Percentiles rank a stretch among this genome's conserved stretches.
Conservation (phyloP, 2,113 vertebrate species). For the Bos javanicus region DNA sequence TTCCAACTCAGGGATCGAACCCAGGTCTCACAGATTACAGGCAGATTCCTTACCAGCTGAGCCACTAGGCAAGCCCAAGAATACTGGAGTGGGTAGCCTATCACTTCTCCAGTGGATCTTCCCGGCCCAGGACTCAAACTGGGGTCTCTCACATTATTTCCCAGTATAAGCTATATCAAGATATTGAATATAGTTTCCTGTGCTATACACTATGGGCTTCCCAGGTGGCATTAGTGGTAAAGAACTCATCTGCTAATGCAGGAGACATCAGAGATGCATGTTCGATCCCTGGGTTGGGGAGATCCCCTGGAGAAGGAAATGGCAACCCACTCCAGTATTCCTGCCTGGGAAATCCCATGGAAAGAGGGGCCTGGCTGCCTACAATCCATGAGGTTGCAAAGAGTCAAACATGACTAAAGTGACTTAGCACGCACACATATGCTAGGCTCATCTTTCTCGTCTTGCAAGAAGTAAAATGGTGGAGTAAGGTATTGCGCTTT, state of each 20-base stretch:
- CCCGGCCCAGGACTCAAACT: neutral
- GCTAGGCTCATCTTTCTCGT: neutral
- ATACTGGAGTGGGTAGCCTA: neutral
- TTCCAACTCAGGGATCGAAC: neutral
- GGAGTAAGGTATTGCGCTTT: too few species aligned
- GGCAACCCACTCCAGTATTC: neutral
- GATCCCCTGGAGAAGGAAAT: neutral
- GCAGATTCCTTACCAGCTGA: neutral
- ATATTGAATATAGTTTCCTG: neutral
- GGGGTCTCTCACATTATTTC: neutral
- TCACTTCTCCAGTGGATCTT: neutral
- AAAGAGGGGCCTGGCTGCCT: neutral
- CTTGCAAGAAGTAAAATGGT: neutral
- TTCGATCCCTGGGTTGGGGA: neutral
- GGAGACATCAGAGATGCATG: neutral
- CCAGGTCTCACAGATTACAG: neutral
- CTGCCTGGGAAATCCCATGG: neutral
- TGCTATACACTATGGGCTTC: rapidly evolving
- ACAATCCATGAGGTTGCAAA: neutral
- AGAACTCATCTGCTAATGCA: neutral
- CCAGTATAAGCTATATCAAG: neutral
- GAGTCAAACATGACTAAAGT: neutral
- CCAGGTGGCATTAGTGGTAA: neutral
- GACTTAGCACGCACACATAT: neutral
- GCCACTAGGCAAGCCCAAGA: neutral